Evolutionary conservation across 2,888 invertebrate genomes (phyloP).

Genomic region (Acleris sparsana): DNA sequence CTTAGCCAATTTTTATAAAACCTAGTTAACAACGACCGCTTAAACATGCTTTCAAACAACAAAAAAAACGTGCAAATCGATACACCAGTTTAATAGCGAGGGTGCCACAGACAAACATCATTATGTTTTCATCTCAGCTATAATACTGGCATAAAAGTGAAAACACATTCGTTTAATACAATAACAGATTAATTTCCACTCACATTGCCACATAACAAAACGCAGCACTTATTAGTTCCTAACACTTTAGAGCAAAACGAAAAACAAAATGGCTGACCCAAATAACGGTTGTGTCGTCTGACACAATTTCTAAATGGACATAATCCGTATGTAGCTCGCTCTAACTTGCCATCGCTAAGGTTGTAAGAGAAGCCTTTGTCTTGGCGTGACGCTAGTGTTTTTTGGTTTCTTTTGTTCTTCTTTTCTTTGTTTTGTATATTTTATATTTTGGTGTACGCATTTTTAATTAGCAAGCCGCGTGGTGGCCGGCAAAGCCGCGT

Average conservation of each 20-base stretch:
- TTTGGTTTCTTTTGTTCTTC: neutral
- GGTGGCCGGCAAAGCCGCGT: too few species aligned
- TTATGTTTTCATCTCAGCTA: too few species aligned
- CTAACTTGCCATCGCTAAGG: constrained; percentile 16
- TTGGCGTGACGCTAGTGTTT: neutral
- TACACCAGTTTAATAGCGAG: too few species aligned
- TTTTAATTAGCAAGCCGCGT: too few species aligned
- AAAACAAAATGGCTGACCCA: constrained; percentile 15
- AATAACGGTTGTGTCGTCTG: constrained; percentile 4
- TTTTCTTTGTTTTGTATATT: neutral
- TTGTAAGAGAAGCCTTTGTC: constrained; percentile 6
- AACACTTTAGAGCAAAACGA: constrained; percentile 1
- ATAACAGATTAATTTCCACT: neutral
- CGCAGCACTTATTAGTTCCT: constrained; percentile 6
- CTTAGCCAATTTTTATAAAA: too few species aligned
- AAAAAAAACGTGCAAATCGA: too few species aligned
- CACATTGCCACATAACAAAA: neutral
- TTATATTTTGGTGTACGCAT: too few species aligned
- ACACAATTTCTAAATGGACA: constrained; percentile 30
- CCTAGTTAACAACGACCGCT: too few species aligned
- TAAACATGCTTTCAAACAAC: too few species aligned
- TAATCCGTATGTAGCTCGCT: constrained; percentile 14
- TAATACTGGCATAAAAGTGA: too few species aligned
- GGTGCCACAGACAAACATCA: too few species aligned
- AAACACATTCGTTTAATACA: too few species aligned